Conservation (phyloP, 2,797 vertebrate genomes). For the Peromyscus melanophrys region DNA sequence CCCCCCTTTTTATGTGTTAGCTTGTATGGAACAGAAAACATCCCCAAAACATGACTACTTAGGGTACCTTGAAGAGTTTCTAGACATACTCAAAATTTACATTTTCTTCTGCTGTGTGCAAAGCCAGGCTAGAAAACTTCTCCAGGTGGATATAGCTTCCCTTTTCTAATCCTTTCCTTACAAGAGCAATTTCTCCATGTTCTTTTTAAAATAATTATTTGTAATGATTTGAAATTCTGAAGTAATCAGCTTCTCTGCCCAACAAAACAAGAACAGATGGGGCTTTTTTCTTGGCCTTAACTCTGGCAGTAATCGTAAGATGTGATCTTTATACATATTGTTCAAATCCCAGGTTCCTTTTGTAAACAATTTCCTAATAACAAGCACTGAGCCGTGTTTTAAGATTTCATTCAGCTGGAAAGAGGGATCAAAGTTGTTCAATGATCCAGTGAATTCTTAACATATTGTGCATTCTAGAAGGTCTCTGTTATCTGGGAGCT, state of each 20-base stretch:
- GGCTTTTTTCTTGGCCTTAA: not conserved
- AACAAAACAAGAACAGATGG: not conserved
- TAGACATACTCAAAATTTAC: not conserved
- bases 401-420: not conserved
- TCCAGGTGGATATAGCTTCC: not conserved
- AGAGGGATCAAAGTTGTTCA: not conserved
- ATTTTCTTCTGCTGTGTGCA: not conserved
- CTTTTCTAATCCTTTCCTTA: not conserved
- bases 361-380: not conserved
- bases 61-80: not conserved
- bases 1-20: not conserved
- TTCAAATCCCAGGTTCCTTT: not conserved
- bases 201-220: constrained; percentile 13
- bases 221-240: not conserved
- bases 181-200: constrained; percentile 7
- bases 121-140: not conserved
- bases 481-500: not conserved
- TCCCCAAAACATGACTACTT: not conserved
- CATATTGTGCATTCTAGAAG: constrained; percentile 16
- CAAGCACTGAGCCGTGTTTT: not conserved
- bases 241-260: not conserved
- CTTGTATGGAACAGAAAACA: not conserved
- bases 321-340: not conserved
- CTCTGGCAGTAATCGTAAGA: not conserved
- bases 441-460: not conserved